Evolutionary conservation across 2,113 vertebrate genomes (phyloP), one percentile per base, ranked within the genome.

Genomic region (Pluvianellus socialis): DNA sequence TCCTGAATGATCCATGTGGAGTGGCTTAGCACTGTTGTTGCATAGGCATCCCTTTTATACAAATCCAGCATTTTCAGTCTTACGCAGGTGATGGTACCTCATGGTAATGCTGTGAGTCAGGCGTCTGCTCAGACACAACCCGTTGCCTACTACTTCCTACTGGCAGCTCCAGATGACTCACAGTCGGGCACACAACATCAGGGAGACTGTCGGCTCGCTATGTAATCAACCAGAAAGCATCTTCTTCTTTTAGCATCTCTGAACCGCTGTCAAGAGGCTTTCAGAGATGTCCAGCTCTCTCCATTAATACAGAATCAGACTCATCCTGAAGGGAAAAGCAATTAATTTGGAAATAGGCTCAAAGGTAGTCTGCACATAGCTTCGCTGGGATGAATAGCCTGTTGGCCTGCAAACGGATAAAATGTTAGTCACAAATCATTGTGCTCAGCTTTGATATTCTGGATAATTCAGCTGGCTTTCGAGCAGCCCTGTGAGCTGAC

Each of bases 111-210:
- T 62, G 40, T 92, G 93, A 89, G 91, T 96, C 94, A 92, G 68
- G 53, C 79, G 86, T 49, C 91, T 77, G 68, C 83, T 91, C 91
- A 92, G 95, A 87, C 91, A 77, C 59, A 91, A 70, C 91, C 79
- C 55, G 0, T 76, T 86, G 91, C 89, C 86, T 77, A 70, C 86
- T 72, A 70, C 83, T 97, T 95, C 88, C 91, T 77, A 9, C 76
- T 55, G 75, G 45, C 88, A 94, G 86, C 80, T 91, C 72, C 17
- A n/a, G 16, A 4, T 94, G 92, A 91, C 63, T 97, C 91, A 90
- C 82, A 19, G 70, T 71, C 73, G 63, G 28, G 49, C n/a, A 49
- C 35, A 58, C 45, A 84, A 35, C 70, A 23, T 38, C 88, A 71
- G 63, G 68, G 80, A 92, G 81, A 56, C 82, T 49, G 67, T 83